Conservation (phyloP, 2,797 vertebrate genomes). For the Enteromius trimaculatus region DNA sequence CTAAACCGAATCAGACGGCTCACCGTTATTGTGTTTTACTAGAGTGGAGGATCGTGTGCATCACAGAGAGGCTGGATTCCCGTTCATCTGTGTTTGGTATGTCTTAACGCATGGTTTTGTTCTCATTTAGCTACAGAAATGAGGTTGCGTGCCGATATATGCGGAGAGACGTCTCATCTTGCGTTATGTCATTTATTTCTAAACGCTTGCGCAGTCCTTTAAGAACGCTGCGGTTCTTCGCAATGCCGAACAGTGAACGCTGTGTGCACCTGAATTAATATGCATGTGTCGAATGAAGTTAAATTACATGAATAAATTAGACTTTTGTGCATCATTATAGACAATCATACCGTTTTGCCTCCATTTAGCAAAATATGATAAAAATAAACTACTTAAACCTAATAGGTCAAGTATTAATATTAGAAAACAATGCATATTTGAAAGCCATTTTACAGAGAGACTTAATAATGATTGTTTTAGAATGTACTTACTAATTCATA, state of each 20-base stretch:
- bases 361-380: background rate
- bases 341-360: background rate
- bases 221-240: slow-evolving; percentile 2
- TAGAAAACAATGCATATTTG: background rate
- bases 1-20: slow-evolving; percentile 5
- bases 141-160: background rate
- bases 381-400: slow-evolving; percentile 14
- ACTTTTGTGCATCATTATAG: background rate
- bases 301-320: slow-evolving; percentile 5
- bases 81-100: slow-evolving; percentile 63
- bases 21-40: slow-evolving; percentile 35
- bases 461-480: background rate
- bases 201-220: slow-evolving; percentile 22
- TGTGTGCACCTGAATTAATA: slow-evolving; percentile 33
- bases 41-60: slow-evolving; percentile 58
- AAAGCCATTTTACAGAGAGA: background rate
- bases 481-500: background rate
- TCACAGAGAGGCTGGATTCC: slow-evolving; percentile 52
- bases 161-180: background rate
- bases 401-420: background rate
- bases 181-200: slow-evolving; percentile 1
- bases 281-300: slow-evolving; percentile 3
- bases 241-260: background rate
- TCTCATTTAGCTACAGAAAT: background rate
- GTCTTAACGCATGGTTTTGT: slow-evolving; percentile 35